Percentiles rank a stretch among this genome's conserved stretches.
Conservation (phyloP, 2,113 vertebrate genomes). For the Amphiprion ocellaris region DNA sequence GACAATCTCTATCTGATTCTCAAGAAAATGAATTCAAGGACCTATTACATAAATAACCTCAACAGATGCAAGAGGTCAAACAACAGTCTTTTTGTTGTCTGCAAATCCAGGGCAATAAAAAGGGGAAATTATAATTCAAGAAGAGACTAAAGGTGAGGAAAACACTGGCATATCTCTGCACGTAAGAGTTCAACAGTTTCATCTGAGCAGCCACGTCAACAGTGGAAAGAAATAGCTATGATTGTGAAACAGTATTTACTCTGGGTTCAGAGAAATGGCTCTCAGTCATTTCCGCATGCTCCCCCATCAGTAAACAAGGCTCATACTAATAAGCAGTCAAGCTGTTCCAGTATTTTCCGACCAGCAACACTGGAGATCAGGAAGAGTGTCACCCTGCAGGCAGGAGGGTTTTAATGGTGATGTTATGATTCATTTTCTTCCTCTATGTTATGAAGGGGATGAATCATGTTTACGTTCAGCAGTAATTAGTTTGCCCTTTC, state of each 20-base stretch:
- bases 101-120: neutral
- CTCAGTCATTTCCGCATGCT: slow-evolving; percentile 39
- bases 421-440: slow-evolving; percentile 2
- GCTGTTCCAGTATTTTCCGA: slow-evolving; percentile 50
- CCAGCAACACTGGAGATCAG: slow-evolving; percentile 47
- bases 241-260: slow-evolving; percentile 66
- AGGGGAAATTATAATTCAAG: neutral
- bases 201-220: slow-evolving; percentile 47
- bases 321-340: slow-evolving; percentile 49
- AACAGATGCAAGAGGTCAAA: slow-evolving; percentile 1
- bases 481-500: slow-evolving; percentile 20
- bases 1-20: slow-evolving; percentile 11
- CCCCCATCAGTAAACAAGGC: slow-evolving; percentile 49
- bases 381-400: slow-evolving; percentile 21
- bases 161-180: neutral
- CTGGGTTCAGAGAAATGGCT: slow-evolving; percentile 48
- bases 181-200: slow-evolving; percentile 7
- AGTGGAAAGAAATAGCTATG: slow-evolving; percentile 44
- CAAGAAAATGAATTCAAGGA: slow-evolving; percentile 40
- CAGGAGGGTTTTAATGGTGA: slow-evolving; percentile 22
- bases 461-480: slow-evolving; percentile 21
- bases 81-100: neutral
- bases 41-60: slow-evolving; percentile 40
- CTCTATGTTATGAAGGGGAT: slow-evolving; percentile 30
- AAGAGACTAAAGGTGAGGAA: neutral